Percentiles rank a stretch among this genome's conserved stretches.
Conservation (phyloP, 2,113 vertebrate species). For the Empidonax alnorum region DNA sequence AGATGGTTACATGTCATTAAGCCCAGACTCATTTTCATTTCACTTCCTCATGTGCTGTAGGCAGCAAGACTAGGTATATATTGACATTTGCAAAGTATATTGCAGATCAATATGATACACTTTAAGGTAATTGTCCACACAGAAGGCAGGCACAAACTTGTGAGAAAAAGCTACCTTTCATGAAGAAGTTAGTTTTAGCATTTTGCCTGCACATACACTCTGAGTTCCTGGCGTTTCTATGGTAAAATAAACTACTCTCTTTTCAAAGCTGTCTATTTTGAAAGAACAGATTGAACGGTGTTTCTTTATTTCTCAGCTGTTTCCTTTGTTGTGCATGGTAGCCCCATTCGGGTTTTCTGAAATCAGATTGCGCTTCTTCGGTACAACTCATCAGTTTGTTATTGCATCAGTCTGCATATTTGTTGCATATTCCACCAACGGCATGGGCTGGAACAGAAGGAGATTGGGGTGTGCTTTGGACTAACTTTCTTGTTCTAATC, state of each 20-base stretch:
- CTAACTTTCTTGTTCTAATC: neutral
- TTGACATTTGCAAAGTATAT: conserved; percentile 60
- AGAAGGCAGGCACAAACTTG: conserved; percentile 9
- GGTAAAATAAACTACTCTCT: neutral
- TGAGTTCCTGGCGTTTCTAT: neutral
- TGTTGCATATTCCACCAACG: neutral
- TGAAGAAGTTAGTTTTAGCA: conserved; percentile 28
- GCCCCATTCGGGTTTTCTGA: neutral
- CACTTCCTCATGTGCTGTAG: conserved; percentile 24
- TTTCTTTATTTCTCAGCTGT: neutral
- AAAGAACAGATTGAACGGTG: neutral
- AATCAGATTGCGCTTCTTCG: neutral
- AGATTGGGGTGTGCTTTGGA: neutral
- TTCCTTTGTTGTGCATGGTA: neutral
- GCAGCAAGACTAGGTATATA: conserved; percentile 44
- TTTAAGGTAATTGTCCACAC: conserved; percentile 61
- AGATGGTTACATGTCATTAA: conserved; percentile 71
- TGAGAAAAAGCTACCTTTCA: conserved; percentile 29
- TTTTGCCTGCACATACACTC: neutral
- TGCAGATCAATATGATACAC: conserved; percentile 61
- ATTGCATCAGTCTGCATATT: rapidly evolving
- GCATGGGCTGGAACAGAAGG: neutral
- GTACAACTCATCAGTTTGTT: neutral
- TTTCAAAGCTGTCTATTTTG: neutral
- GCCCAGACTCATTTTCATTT: conserved; percentile 60